Evolutionary conservation across 2,797 vertebrate species (phyloP).

Genomic region (Selene dorsalis): DNA sequence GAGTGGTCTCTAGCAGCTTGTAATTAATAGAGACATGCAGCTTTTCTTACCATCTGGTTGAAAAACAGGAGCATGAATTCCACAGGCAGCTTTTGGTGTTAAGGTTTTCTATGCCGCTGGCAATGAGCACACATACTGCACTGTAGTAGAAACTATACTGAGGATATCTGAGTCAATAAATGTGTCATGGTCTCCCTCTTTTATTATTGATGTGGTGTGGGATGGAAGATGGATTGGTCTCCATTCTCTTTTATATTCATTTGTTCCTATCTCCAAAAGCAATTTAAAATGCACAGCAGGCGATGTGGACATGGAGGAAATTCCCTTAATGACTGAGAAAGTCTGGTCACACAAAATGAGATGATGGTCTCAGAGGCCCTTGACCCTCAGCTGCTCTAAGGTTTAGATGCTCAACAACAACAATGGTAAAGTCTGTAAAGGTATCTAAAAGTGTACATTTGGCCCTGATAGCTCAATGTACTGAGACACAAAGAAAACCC

Average conservation of each 20-base stretch:
- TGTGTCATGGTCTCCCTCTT: conserved; percentile 19
- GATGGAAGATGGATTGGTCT: conserved; percentile 10
- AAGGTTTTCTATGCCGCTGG: neutral
- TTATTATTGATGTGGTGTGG: conserved; percentile 37
- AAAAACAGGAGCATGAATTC: neutral
- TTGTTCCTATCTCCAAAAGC: conserved; percentile 3
- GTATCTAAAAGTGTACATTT: neutral
- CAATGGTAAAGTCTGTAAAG: neutral
- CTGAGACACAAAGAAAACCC: neutral
- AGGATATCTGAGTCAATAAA: conserved; percentile 25
- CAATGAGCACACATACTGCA: neutral
- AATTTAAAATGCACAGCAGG: conserved; percentile 36
- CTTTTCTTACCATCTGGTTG: conserved; percentile 16
- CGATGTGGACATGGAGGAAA: neutral
- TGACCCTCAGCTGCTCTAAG: neutral
- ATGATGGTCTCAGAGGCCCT: neutral
- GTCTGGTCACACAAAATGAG: neutral
- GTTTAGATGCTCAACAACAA: neutral
- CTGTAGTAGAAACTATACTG: neutral
- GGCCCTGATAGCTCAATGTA: neutral
- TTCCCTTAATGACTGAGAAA: neutral
- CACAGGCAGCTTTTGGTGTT: neutral
- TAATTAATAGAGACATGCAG: conserved; percentile 25
- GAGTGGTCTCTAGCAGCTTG: neutral
- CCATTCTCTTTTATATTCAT: conserved; percentile 26